phyloP scores from a whole-genome alignment of 2,113 vertebrate genomes.

The Steatornis caripensis region DNA sequence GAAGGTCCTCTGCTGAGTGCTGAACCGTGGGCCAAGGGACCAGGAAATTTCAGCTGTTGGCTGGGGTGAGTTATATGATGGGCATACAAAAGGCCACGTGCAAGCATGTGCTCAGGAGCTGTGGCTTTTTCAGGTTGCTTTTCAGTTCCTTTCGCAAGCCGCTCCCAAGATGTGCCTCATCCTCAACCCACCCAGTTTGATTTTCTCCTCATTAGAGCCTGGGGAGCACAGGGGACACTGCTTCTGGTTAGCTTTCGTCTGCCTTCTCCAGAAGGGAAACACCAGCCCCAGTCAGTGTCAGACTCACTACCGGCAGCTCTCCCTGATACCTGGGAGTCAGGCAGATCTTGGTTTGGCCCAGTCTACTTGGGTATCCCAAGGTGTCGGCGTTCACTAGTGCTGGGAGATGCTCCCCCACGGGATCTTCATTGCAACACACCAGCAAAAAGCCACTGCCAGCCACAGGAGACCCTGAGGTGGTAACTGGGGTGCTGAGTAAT shows the following conservation, averaged over 20 bases:
- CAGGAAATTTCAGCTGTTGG: neutral
- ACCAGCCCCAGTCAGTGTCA: neutral
- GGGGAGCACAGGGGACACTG: neutral
- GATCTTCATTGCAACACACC: neutral
- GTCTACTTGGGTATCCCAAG: neutral
- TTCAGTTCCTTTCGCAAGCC: neutral
- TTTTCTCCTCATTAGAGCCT: neutral
- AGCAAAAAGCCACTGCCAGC: neutral
- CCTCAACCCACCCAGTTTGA: neutral
- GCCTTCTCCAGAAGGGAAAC: neutral
- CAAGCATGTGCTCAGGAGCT: neutral
- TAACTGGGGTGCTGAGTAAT: neutral
- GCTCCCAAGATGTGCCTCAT: neutral
- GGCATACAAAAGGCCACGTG: neutral
- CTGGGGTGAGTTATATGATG: neutral
- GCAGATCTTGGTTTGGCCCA: neutral
- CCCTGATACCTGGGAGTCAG: neutral
- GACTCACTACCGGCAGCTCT: neutral
- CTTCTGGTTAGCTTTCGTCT: neutral
- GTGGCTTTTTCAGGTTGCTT: neutral
- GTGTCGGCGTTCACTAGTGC: fast-evolving
- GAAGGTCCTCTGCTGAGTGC: neutral
- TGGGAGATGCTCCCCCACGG: neutral
- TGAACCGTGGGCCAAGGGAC: neutral
- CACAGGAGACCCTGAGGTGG: neutral